A percentile compares a stretch with the other conserved stretches of the same genome.
Conservation (phyloP, 2,797 vertebrate species). For the Heterohyrax brucei region DNA sequence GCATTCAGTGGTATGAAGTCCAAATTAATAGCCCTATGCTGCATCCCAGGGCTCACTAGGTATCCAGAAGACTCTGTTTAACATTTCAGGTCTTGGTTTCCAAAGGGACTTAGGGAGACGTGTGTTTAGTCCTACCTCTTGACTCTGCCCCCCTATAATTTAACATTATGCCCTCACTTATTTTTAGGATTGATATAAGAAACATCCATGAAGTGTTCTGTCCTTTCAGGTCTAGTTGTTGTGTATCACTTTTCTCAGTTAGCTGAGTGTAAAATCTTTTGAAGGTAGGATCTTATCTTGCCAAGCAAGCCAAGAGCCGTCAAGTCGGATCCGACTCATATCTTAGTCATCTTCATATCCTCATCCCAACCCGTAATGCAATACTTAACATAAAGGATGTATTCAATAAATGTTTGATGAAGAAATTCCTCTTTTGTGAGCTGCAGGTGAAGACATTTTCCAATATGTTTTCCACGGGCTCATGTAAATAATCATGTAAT, state of each 20-base stretch:
- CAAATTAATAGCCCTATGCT: too few species aligned
- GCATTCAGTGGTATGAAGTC: too few species aligned
- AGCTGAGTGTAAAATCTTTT: background rate
- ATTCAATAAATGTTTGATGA: background rate
- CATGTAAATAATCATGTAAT: constrained; percentile 32
- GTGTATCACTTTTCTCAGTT: background rate
- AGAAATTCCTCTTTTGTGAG: constrained; percentile 49
- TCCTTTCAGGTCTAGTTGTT: background rate
- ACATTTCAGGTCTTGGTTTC: too few species aligned
- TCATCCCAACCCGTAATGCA: background rate
- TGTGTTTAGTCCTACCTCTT: too few species aligned
- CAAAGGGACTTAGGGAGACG: too few species aligned
- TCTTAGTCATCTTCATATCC: constrained; percentile 34
- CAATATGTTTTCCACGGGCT: constrained; percentile 28
- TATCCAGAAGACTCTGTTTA: too few species aligned
- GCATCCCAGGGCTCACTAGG: too few species aligned
- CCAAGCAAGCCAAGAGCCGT: too few species aligned
- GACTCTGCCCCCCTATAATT: background rate
- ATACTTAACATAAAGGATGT: background rate
- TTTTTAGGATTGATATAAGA: background rate
- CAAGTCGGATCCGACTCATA: too few species aligned
- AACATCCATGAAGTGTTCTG: background rate
- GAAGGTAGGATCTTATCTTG: background rate
- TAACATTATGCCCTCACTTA: background rate
- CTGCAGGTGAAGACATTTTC: constrained; percentile 34